Conservation (phyloP, 1,140 invertebrate species). For the Pachyrhynchus sulphureomaculatus region DNA sequence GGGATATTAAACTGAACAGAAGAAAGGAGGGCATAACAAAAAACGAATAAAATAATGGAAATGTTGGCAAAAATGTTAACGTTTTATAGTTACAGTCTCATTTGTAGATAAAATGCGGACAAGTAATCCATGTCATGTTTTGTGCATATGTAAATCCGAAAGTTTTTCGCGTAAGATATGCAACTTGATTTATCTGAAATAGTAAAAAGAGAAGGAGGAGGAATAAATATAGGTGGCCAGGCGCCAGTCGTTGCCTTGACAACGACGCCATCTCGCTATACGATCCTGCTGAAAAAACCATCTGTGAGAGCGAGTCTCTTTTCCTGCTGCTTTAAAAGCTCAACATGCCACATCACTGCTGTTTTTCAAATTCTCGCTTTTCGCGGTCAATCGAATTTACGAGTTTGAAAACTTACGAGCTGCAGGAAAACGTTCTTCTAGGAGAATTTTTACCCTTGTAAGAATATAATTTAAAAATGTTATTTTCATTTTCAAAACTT, state of each 20-base stretch:
- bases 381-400: slow-evolving; percentile 17
- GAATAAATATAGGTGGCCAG: slow-evolving; percentile 38
- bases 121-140: slow-evolving; percentile 36
- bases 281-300: slow-evolving; percentile 17
- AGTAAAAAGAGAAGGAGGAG: slow-evolving; percentile 32
- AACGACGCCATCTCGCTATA: slow-evolving; percentile 42
- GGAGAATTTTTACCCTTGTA: too few species aligned
- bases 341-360: slow-evolving; percentile 12
- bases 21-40: too few species aligned
- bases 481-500: too few species aligned
- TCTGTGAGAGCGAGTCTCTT: slow-evolving; percentile 14
- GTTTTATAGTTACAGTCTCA: slow-evolving; percentile 24
- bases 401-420: not conserved
- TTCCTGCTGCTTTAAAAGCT: slow-evolving; percentile 22
- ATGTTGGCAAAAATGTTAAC: too few species aligned
- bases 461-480: too few species aligned
- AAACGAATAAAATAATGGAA: too few species aligned
- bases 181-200: slow-evolving; percentile 42
- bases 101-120: slow-evolving; percentile 34
- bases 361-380: slow-evolving; percentile 13
- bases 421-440: too few species aligned
- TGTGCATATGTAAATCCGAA: slow-evolving; percentile 44
- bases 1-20: too few species aligned
- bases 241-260: slow-evolving; percentile 43
- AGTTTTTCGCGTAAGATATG: slow-evolving; percentile 45